phyloP scores from a whole-genome alignment of 2,797 vertebrate genomes.

The Alfaro cultratus region DNA sequence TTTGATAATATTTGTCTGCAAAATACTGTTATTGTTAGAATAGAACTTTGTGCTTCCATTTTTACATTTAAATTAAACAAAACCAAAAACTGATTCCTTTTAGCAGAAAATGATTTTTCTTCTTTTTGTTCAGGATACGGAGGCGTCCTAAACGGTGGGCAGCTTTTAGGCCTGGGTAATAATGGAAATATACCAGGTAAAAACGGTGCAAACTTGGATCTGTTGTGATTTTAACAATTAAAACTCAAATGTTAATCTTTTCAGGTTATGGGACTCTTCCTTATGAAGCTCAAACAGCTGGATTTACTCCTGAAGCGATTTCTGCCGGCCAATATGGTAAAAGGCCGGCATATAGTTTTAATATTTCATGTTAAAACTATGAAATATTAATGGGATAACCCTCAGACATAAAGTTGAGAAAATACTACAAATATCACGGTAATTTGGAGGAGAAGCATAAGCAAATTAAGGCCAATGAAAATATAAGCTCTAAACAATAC shows the following conservation, averaged over 20 bases:
- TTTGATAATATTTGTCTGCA: conserved; percentile 1
- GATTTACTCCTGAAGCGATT: conserved; percentile 43
- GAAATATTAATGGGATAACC: not conserved
- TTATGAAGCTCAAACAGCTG: conserved; percentile 61
- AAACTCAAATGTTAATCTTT: not conserved
- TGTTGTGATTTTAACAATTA: not conserved
- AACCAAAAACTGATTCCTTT: not conserved
- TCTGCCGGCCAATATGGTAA: conserved; percentile 60
- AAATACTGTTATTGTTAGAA: conserved; percentile 44
- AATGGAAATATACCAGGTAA: conserved; percentile 56
- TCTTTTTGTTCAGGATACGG: conserved; percentile 53
- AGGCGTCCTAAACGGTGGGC: conserved; percentile 44
- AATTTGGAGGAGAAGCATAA: not conserved
- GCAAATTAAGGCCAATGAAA: not conserved
- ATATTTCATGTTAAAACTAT: not conserved
- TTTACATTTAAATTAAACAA: not conserved
- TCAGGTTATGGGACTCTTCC: conserved; percentile 71
- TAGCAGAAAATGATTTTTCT: not conserved
- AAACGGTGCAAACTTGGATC: conserved; percentile 50
- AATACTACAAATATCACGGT: not conserved
- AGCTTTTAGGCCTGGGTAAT: conserved; percentile 47
- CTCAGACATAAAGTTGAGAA: not conserved
- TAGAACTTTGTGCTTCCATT: not conserved
- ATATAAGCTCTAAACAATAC: not conserved
- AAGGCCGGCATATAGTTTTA: no score